These are phyloP conservation scores for Eulacestoma nigropectus DNA, from an alignment of 2,113 vertebrate species.

Conservation along the genomic window DNA sequence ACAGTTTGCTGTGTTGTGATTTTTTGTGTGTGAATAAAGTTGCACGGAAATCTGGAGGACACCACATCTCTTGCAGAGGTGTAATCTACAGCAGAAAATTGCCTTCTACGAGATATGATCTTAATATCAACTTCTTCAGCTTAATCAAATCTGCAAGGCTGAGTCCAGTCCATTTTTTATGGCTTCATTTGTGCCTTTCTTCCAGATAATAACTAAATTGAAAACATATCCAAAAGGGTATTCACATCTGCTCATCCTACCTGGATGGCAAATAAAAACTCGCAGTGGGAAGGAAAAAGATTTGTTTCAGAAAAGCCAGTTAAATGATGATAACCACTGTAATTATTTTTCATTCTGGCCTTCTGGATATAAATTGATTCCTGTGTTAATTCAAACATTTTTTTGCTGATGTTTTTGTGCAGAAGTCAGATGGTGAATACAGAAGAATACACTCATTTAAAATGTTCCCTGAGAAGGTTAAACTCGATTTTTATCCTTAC, in stretches of 20 bases:
- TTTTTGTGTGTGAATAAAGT: background rate
- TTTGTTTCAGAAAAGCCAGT: background rate
- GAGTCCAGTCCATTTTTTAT: background rate
- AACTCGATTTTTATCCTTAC: background rate
- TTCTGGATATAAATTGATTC: background rate
- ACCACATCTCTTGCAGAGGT: background rate
- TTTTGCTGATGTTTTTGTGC: background rate
- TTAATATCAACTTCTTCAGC: background rate
- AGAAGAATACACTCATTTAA: background rate
- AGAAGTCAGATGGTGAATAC: background rate
- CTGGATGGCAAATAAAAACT: background rate
- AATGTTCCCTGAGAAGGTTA: background rate
- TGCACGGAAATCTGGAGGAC: background rate
- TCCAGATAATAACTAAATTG: background rate
- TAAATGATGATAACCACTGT: background rate
- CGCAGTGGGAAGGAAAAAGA: background rate
- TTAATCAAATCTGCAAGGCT: background rate
- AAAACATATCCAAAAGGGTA: background rate
- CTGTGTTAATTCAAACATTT: background rate
- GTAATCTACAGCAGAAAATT: background rate
- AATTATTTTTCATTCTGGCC: background rate
- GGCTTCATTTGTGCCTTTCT: background rate
- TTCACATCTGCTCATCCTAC: background rate
- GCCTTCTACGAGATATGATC: background rate
- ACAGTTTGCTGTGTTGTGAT: accelerated